These are phyloP conservation scores for Autographa gamma DNA, from an alignment of 2,888 invertebrate genomes.

Conservation along the genomic window DNA sequence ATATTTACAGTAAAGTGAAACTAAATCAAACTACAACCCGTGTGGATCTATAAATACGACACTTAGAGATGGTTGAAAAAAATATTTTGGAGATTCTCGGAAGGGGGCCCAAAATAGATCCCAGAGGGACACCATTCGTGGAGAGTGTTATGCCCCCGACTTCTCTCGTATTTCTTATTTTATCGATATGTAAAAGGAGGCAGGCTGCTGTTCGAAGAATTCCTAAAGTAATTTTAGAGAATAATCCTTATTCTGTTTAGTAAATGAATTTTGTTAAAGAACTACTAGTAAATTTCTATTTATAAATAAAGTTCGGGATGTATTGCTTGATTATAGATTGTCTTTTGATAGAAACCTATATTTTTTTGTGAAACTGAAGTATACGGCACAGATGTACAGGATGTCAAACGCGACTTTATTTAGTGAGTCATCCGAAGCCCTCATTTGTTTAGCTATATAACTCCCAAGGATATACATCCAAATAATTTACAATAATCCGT, in stretches of 20 bases:
- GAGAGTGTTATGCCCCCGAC: constrained; percentile 70
- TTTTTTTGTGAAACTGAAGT: not conserved
- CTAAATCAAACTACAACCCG: constrained; percentile 74
- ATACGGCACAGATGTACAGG: constrained; percentile 7
- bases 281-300: not conserved
- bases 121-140: constrained; percentile 82
- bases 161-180: constrained; percentile 72
- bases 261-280: not conserved
- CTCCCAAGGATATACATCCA: constrained; percentile 32
- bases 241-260: not conserved
- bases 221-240: constrained; percentile 7
- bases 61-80: constrained; percentile 77
- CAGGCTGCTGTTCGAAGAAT: constrained; percentile 20
- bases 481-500: constrained; percentile 45
- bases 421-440: constrained; percentile 14
- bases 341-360: not conserved
- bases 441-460: constrained; percentile 25
- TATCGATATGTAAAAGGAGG: constrained; percentile 53
- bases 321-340: no score
- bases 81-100: constrained; percentile 74
- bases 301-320: not conserved
- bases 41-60: constrained; percentile 86
- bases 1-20: constrained; percentile 73
- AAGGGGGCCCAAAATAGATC: constrained; percentile 86
- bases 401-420: constrained; percentile 32